A percentile compares a stretch with the other conserved stretches of the same genome.
Evolutionary conservation across 2,797 vertebrate species (phyloP).

Genomic region (Rhynchonycteris naso): DNA sequence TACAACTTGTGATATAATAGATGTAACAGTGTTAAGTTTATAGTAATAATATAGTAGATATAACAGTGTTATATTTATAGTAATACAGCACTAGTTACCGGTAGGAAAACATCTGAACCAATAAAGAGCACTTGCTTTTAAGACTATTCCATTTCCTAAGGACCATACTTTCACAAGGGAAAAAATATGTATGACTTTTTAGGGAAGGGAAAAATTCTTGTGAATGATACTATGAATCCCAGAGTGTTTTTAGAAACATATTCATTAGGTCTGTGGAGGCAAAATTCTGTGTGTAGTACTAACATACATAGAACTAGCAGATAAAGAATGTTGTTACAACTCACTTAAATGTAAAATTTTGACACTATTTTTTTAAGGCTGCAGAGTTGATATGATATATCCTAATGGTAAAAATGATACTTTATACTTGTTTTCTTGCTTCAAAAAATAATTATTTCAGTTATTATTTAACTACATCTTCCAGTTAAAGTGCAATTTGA

Average conservation of each 20-base stretch:
- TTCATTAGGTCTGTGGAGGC: neutral
- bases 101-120: neutral
- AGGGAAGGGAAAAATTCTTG: neutral
- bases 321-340: neutral
- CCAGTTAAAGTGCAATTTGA: slow-evolving; percentile 14
- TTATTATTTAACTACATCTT: neutral
- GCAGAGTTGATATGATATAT: neutral
- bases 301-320: neutral
- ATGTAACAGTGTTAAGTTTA: neutral
- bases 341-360: neutral
- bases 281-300: neutral
- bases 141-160: neutral
- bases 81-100: too few relatives aligned
- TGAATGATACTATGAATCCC: neutral
- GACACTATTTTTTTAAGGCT: neutral
- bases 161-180: neutral
- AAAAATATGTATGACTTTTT: neutral
- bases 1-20: neutral
- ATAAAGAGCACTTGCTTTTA: slow-evolving; percentile 25
- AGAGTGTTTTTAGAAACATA: neutral
- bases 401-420: neutral
- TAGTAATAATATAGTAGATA: neutral
- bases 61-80: neutral
- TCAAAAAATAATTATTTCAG: slow-evolving; percentile 7
- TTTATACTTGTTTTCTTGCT: neutral